phyloP scores from a whole-genome alignment of 2,888 invertebrate species.

The Nephrotoma appendiculata region DNA sequence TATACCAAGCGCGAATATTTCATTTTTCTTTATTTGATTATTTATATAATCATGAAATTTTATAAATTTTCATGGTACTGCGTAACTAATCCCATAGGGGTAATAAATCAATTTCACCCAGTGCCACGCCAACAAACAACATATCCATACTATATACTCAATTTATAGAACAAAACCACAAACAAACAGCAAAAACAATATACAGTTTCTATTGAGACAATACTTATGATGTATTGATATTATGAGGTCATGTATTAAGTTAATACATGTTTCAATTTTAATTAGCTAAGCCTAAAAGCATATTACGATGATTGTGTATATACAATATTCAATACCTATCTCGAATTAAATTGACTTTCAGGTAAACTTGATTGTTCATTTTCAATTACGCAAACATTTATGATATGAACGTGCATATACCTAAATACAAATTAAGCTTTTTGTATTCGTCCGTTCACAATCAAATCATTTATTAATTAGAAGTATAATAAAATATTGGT shows the following conservation, averaged over 20 bases:
- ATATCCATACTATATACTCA: not conserved
- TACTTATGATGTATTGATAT: not conserved
- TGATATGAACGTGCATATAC: not conserved
- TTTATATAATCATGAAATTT: not conserved
- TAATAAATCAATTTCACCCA: not conserved
- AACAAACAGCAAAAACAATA: not conserved
- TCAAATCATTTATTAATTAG: not conserved
- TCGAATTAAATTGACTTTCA: not conserved
- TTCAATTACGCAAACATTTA: not conserved
- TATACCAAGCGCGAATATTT: not conserved
- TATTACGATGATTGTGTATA: not conserved
- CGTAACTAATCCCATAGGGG: not conserved
- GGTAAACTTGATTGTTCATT: not conserved
- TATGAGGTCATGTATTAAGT: not conserved
- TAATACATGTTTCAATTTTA: not conserved
- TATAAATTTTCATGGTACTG: not conserved
- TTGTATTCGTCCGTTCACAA: not conserved
- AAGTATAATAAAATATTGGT: not conserved
- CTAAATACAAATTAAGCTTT: not conserved
- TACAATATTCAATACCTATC: not conserved
- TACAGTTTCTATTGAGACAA: not conserved
- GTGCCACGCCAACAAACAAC: not conserved
- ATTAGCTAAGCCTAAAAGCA: not conserved
- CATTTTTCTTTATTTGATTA: not conserved
- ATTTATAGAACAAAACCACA: not conserved